These are phyloP conservation scores for Apteryx owenii DNA, from an alignment of 2,113 vertebrate species.

Conservation along the genomic window DNA sequence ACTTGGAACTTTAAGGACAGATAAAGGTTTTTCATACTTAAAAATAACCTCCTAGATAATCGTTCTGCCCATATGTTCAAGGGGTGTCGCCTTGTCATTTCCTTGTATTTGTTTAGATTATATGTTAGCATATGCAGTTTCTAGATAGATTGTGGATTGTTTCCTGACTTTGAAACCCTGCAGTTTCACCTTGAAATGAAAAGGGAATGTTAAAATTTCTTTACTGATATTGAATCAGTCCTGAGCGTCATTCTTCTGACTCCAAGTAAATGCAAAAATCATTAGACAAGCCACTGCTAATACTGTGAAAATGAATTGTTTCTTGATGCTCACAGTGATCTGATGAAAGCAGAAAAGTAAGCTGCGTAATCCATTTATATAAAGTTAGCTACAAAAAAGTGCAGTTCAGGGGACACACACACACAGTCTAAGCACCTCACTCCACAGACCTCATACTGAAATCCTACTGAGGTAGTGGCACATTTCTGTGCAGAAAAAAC, in stretches of 20 bases:
- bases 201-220: not conserved
- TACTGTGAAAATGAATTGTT: not conserved
- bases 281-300: not conserved
- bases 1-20: slow-evolving; percentile 22
- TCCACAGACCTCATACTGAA: not conserved
- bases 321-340: not conserved
- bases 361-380: not conserved
- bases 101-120: slow-evolving; percentile 57
- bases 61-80: slow-evolving; percentile 25
- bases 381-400: not conserved
- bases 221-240: not conserved
- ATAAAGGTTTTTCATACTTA: slow-evolving; percentile 21
- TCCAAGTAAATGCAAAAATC: not conserved
- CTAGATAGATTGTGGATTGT: slow-evolving; percentile 48
- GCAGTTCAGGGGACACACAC: not conserved
- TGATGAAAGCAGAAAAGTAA: not conserved
- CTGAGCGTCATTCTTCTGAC: not conserved
- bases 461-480: not conserved
- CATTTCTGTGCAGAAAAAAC: not conserved
- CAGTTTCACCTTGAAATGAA: slow-evolving; percentile 32
- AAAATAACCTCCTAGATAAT: slow-evolving; percentile 62
- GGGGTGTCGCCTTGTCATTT: slow-evolving; percentile 69
- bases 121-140: not conserved
- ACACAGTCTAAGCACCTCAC: not conserved
- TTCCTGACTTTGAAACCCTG: slow-evolving; percentile 48